These are phyloP conservation scores for Aspidiotus destructor DNA, from an alignment of 2,888 invertebrate species.

Conservation along the genomic window DNA sequence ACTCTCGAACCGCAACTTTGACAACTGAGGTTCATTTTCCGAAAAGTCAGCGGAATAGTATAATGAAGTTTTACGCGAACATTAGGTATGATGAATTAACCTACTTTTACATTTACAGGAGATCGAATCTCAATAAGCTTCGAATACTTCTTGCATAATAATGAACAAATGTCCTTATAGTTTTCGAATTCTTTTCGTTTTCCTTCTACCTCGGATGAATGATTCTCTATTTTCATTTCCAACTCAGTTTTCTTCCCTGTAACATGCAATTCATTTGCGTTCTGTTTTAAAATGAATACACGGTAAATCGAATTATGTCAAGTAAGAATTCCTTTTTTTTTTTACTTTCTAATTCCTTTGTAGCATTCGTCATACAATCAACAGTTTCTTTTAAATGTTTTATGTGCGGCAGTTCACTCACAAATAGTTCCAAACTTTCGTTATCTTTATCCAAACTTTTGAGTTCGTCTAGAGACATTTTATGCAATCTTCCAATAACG, in stretches of 20 bases:
- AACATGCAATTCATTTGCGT: conserved; percentile 38
- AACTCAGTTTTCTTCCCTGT: conserved; percentile 58
- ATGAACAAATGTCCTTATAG: conserved; percentile 35
- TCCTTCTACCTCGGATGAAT: conserved; percentile 52
- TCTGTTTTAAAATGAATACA: not conserved
- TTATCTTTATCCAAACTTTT: conserved; percentile 58
- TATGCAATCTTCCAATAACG: conserved; percentile 47
- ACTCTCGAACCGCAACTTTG: too few species aligned
- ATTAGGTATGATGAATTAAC: not conserved
- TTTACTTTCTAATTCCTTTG: conserved; percentile 57
- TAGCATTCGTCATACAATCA: conserved; percentile 60
- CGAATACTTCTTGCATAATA: conserved; percentile 58
- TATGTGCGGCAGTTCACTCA: conserved; percentile 58
- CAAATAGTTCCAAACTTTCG: conserved; percentile 62
- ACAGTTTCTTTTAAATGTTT: conserved; percentile 52
- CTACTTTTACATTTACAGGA: conserved; percentile 24
- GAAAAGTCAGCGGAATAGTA: too few species aligned
- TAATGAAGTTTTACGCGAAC: too few species aligned
- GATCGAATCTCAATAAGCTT: conserved; percentile 47
- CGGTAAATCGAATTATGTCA: not conserved
- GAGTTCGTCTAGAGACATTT: conserved; percentile 54
- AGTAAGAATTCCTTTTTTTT: not conserved
- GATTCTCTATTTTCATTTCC: conserved; percentile 50
- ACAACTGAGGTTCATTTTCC: too few species aligned
- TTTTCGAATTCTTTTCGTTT: conserved; percentile 59